phyloP scores from a whole-genome alignment of 2,113 vertebrate genomes.

The Brachionichthys hirsutus region DNA sequence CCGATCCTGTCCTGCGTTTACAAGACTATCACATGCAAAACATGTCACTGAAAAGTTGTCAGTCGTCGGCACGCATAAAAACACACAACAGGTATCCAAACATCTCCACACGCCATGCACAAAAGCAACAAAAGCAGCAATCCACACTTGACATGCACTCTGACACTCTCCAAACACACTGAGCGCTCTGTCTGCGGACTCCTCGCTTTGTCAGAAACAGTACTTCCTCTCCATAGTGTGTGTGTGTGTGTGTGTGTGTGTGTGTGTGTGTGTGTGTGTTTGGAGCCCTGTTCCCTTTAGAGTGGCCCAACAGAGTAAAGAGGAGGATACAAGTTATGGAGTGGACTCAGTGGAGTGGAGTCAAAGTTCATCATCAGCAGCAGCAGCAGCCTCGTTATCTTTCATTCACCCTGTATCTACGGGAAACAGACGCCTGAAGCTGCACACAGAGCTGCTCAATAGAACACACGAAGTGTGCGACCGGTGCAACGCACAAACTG shows the following conservation, averaged over 20 bases:
- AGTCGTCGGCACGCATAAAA: slow-evolving; percentile 3
- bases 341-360: slow-evolving; percentile 64
- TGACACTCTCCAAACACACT: slow-evolving; percentile 36
- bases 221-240: slow-evolving; percentile 63
- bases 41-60: slow-evolving; percentile 40
- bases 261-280: slow-evolving; percentile 26
- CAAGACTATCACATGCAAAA: neutral
- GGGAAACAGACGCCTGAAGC: no score
- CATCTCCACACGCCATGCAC: slow-evolving; percentile 32
- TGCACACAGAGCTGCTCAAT: no score
- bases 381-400: slow-evolving; percentile 5
- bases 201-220: slow-evolving; percentile 46
- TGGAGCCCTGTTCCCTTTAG: slow-evolving; percentile 52
- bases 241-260: slow-evolving; percentile 30
- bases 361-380: slow-evolving; percentile 22
- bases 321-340: slow-evolving; percentile 52
- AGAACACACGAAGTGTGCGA: no score
- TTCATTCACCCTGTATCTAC: neutral
- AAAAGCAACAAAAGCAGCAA: slow-evolving; percentile 21
- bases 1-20: no score
- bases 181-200: slow-evolving; percentile 34
- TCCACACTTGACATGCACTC: slow-evolving; percentile 49
- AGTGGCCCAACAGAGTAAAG: slow-evolving; percentile 39
- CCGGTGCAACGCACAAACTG: neutral
- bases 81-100: neutral